Evolutionary conservation across 2,797 vertebrate species (phyloP), one percentile per base, ranked within the genome.

Genomic region (Xerus rutilus): DNA sequence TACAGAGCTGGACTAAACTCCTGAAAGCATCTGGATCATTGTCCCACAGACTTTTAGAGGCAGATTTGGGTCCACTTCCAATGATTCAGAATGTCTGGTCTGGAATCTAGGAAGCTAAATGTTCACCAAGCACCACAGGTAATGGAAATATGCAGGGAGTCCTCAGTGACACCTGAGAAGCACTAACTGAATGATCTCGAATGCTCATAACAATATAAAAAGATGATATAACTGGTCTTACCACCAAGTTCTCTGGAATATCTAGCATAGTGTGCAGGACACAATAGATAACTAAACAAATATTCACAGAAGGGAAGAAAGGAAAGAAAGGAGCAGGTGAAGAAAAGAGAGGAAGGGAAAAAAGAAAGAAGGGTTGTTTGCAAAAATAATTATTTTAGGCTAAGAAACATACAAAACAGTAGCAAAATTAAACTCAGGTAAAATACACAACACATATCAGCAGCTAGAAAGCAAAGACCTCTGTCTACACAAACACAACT

Each of bases 351-450:
- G 25, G 32, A n/a, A 23, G 35, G 76, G 52, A n/a, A 25, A 7
- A 7, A 11, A 15, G 47, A 35, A 49, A n/a, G 43, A 32, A 74
- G 52, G 69, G 20, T 18, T 67, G 52, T 47, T 57, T 74, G 30
- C 64, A 79, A n/a, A 94, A 21, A 39, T 49, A 65, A 35, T 76
- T 62, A 90, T 32, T 86, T 92, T 86, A 90, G 39, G 28, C 43
- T 52, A 92, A 92, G 35, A 95, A 65, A 95, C 45, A 83, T 21
- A 89, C n/a, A 74, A 85, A 92, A 96, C 0, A 1, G 52, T 28
- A 92, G 35, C 52, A 93, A 92, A 94, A 89, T 88, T 83, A 96
- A 89, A 96, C 35, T 9, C 45, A 20, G 7, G 3, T 91, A 83
- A 83, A 77, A 72, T 54, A 79, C 0, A 45, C 47, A 79, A 89